phyloP scores from a whole-genome alignment of 2,888 invertebrate genomes.

The Liopterus haemorrhoidalis region DNA sequence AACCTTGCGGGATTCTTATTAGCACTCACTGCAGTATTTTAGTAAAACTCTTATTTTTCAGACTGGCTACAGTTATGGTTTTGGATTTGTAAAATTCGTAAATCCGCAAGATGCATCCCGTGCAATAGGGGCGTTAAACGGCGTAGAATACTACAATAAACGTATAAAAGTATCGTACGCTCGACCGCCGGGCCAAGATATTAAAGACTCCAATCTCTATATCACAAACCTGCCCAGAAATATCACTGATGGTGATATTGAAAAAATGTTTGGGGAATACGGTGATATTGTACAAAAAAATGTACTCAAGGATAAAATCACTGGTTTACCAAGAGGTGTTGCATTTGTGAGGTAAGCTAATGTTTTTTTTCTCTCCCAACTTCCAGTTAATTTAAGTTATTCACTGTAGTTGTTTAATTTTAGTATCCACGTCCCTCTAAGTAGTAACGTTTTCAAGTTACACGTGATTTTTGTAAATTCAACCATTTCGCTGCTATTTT shows the following conservation, averaged over 20 bases:
- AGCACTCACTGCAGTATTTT: conserved; percentile 13
- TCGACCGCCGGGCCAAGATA: conserved; percentile 83
- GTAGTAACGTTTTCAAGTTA: conserved; percentile 17
- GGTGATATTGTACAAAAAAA: conserved; percentile 90
- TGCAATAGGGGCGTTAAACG: conserved; percentile 83
- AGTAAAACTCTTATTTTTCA: conserved; percentile 45
- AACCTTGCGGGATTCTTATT: too few relatives aligned
- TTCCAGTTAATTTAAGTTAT: conserved; percentile 2
- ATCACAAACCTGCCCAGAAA: conserved; percentile 86
- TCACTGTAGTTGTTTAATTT: background rate
- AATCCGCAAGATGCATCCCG: conserved; percentile 77
- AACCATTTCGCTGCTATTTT: too few relatives aligned
- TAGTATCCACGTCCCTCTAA: background rate
- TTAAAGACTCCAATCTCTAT: conserved; percentile 91
- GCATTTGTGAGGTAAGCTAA: conserved; percentile 78
- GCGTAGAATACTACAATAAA: conserved; percentile 68
- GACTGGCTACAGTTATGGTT: conserved; percentile 94
- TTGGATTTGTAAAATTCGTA: conserved; percentile 90
- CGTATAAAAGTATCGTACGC: conserved; percentile 91
- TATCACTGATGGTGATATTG: conserved; percentile 75
- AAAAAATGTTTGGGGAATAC: conserved; percentile 79
- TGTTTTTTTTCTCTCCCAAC: background rate
- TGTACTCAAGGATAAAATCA: conserved; percentile 81
- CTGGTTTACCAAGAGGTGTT: conserved; percentile 81
- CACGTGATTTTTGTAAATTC: conserved; percentile 5